A percentile compares a stretch with the other conserved stretches of the same genome.
Conservation (phyloP, 1,140 invertebrate species). For the Aphis gossypii region DNA sequence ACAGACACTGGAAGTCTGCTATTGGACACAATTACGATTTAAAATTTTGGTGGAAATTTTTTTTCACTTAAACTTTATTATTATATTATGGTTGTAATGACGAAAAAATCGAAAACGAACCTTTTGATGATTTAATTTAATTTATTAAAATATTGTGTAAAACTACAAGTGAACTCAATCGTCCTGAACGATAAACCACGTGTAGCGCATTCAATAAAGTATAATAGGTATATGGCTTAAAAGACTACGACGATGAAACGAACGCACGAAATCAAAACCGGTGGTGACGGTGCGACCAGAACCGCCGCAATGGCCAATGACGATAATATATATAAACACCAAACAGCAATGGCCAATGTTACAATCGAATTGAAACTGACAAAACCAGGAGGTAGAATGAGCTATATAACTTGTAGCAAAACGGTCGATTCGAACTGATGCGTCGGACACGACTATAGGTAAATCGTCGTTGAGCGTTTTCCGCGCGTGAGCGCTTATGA, state of each 20-base stretch:
- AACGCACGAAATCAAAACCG: neutral
- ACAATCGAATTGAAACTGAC: neutral
- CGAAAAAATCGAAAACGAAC: neutral
- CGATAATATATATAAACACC: neutral
- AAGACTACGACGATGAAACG: neutral
- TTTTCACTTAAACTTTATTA: neutral
- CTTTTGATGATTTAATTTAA: neutral
- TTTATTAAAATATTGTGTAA: neutral
- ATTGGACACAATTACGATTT: neutral
- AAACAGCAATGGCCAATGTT: neutral
- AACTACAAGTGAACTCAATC: neutral
- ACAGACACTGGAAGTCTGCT: neutral
- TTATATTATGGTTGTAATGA: neutral
- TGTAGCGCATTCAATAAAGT: neutral
- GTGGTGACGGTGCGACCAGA: neutral
- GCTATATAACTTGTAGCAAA: neutral
- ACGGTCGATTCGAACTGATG: conserved; percentile 36
- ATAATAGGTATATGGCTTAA: neutral
- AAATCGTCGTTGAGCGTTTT: conserved; percentile 7
- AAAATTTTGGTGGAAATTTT: neutral
- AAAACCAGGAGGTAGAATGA: neutral
- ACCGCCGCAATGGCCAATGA: neutral
- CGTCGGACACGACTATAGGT: conserved; percentile 23
- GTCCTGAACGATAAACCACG: neutral
- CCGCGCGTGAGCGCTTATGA: neutral